A percentile compares a stretch with the other conserved stretches of the same genome.
Conservation (phyloP, 2,888 invertebrate genomes). For the Coecobrya sp. region DNA sequence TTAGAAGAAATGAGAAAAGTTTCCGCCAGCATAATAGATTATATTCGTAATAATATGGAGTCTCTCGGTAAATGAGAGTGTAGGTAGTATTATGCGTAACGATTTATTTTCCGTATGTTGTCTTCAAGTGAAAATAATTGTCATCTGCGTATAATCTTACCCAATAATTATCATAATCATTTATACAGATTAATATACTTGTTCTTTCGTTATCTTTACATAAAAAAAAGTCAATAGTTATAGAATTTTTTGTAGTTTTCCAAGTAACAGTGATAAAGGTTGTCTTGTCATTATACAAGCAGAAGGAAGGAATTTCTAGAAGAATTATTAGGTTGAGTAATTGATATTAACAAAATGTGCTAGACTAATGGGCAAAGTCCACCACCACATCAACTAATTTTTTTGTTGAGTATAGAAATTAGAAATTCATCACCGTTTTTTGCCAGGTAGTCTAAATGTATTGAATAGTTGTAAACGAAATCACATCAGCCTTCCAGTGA, state of each 20-base stretch:
- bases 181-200: neutral
- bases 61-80: neutral
- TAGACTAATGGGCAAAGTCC: neutral
- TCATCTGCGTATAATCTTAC: neutral
- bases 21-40: constrained; percentile 27
- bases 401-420: neutral
- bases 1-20: constrained; percentile 58
- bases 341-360: neutral
- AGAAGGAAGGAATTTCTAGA: neutral
- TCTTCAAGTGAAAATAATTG: neutral
- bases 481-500: constrained; percentile 38
- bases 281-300: constrained; percentile 21
- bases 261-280: neutral
- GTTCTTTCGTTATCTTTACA: neutral
- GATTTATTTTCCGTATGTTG: neutral
- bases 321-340: neutral
- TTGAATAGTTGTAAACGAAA: constrained; percentile 1
- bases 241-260: neutral
- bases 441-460: neutral
- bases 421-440: neutral
- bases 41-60: neutral
- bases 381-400: neutral
- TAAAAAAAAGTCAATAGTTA: neutral
- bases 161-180: neutral
- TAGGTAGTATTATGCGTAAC: neutral